phyloP scores from a whole-genome alignment of 1,140 invertebrate species.

The Trissolcus basalis region DNA sequence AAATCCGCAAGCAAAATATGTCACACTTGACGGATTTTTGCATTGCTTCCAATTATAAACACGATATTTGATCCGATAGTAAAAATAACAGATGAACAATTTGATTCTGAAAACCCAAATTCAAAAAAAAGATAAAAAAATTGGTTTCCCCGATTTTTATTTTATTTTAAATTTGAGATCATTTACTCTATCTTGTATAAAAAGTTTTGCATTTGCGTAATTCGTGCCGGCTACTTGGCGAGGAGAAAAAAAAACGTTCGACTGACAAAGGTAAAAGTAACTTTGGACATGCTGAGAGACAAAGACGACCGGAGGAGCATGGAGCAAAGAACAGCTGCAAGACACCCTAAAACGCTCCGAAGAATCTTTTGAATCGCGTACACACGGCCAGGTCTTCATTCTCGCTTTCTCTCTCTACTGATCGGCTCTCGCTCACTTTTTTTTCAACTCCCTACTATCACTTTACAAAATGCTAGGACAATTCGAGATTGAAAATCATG shows the following conservation, averaged over 20 bases:
- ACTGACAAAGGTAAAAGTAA: constrained; percentile 10
- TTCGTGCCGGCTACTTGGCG: constrained; percentile 37
- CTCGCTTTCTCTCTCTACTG: constrained; percentile 10
- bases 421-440: constrained; percentile 19
- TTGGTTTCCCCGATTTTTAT: background rate
- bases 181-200: background rate
- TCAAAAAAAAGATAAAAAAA: too few relatives aligned
- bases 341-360: constrained; percentile 68
- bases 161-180: background rate
- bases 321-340: constrained; percentile 70
- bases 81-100: too few relatives aligned
- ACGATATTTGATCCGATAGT: too few relatives aligned
- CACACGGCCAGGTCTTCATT: constrained; percentile 54
- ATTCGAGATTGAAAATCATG: background rate
- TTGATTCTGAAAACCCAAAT: too few relatives aligned
- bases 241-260: constrained; percentile 16
- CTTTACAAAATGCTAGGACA: constrained; percentile 1
- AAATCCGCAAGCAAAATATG: constrained; percentile 14
- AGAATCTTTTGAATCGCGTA: constrained; percentile 72
- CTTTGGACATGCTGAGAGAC: constrained; percentile 1
- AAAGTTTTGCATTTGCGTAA: constrained; percentile 47
- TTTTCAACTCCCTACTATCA: constrained; percentile 37
- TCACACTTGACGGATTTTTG: constrained; percentile 21
- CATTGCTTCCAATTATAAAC: background rate
- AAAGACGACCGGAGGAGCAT: constrained; percentile 36